These are phyloP conservation scores for Hydractinia echinata DNA, from an alignment of 30 jellyfish, hydroid and myxozoan genomes.

Conservation along the genomic window DNA sequence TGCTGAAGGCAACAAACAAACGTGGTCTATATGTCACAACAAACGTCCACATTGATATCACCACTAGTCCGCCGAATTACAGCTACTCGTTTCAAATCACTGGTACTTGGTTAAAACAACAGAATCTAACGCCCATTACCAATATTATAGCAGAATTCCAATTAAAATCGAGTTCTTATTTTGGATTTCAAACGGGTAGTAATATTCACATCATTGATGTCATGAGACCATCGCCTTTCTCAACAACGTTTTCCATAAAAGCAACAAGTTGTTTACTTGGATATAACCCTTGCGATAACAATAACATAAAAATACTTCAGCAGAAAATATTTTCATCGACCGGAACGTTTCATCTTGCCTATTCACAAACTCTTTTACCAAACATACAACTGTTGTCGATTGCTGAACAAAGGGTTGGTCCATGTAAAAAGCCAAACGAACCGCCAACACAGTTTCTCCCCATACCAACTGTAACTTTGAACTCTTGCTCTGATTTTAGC, in stretches of 20 bases:
- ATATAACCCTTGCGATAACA: slow-evolving; percentile 67
- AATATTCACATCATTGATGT: slow-evolving; percentile 25
- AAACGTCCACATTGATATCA: slow-evolving; percentile 34
- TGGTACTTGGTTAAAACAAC: slow-evolving; percentile 56
- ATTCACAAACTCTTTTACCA: slow-evolving; percentile 16
- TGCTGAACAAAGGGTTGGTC: slow-evolving; percentile 35
- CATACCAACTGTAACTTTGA: slow-evolving; percentile 44
- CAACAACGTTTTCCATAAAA: slow-evolving; percentile 40
- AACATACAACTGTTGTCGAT: slow-evolving; percentile 5
- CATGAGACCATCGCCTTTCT: slow-evolving; percentile 19
- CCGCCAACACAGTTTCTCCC: slow-evolving; percentile 53
- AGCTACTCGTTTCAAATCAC: slow-evolving; percentile 48
- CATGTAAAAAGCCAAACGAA: slow-evolving; percentile 44
- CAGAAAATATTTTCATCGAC: not conserved
- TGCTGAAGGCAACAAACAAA: slow-evolving; percentile 64
- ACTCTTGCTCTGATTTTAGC: slow-evolving; percentile 56
- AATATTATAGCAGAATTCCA: slow-evolving; percentile 17
- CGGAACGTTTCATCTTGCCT: not conserved
- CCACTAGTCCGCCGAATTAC: slow-evolving; percentile 29
- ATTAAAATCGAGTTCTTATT: slow-evolving; percentile 30
- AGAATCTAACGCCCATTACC: not conserved
- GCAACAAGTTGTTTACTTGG: slow-evolving; percentile 47
- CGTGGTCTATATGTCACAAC: slow-evolving; percentile 63
- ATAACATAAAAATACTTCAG: not conserved
- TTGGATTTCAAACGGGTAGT: slow-evolving; percentile 30